Percentiles rank a stretch among this genome's conserved stretches.
Conservation (phyloP, 2,797 vertebrate genomes). For the Sibirionetta formosa region DNA sequence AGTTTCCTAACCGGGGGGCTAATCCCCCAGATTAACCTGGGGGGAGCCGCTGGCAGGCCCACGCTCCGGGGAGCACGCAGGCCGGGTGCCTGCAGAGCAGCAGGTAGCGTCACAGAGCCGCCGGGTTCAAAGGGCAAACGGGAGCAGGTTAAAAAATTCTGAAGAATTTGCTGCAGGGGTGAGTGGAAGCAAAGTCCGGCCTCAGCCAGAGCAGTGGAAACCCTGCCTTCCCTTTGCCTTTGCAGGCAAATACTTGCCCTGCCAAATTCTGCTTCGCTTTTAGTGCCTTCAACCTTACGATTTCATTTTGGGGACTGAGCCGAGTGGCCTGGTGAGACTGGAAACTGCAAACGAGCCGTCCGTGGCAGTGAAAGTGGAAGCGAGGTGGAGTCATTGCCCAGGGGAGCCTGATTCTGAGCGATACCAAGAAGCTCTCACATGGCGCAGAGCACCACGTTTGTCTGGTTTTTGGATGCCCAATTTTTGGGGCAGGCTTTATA, state of each 20-base stretch:
- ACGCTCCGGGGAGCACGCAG: accelerated
- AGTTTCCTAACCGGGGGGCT: not conserved
- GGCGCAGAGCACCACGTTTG: not conserved
- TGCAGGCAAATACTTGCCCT: not conserved
- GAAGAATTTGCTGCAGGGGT: not conserved
- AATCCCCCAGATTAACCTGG: not conserved
- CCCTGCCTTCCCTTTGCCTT: not conserved
- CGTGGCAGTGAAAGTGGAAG: not conserved
- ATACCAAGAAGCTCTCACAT: not conserved
- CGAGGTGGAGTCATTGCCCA: not conserved
- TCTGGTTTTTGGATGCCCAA: not conserved
- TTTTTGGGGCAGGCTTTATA: not conserved
- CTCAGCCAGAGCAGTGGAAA: not conserved
- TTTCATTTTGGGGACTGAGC: not conserved
- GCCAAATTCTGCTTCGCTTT: not conserved
- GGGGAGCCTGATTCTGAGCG: not conserved
- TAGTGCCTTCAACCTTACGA: not conserved
- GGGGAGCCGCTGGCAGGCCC: not conserved
- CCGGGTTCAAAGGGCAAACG: not conserved
- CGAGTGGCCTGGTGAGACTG: not conserved
- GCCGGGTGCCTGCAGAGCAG: accelerated
- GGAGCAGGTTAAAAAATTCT: conserved; percentile 28
- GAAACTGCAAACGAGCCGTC: not conserved
- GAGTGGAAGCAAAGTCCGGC: not conserved
- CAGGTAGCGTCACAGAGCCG: not conserved